Evolutionary conservation across 2,113 vertebrate species (phyloP).

Genomic region (Phaethon lepturus): DNA sequence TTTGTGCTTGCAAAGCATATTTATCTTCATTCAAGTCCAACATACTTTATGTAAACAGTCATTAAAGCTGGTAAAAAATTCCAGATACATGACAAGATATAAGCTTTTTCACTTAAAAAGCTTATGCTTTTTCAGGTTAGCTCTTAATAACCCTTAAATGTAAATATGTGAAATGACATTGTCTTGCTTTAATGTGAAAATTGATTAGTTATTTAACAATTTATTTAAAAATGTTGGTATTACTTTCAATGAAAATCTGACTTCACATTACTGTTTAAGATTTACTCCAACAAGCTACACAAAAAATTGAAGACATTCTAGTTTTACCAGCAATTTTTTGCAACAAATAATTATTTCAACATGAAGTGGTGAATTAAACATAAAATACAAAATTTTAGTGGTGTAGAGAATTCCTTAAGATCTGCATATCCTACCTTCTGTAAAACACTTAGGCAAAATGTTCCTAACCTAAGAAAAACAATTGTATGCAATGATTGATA

Average conservation of each 20-base stretch:
- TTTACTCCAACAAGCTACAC: slow-evolving; percentile 57
- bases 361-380: slow-evolving; percentile 18
- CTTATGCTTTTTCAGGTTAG: slow-evolving; percentile 55
- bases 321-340: slow-evolving; percentile 61
- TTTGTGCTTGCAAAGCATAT: slow-evolving; percentile 41
- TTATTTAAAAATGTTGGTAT: slow-evolving; percentile 73
- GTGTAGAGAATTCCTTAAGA: not conserved
- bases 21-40: slow-evolving; percentile 33
- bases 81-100: slow-evolving; percentile 22
- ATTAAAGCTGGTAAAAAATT: slow-evolving; percentile 37
- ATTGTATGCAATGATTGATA: not conserved
- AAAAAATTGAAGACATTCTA: slow-evolving; percentile 59
- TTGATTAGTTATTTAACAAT: slow-evolving; percentile 66
- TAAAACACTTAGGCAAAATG: not conserved
- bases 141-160: slow-evolving; percentile 24
- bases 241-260: slow-evolving; percentile 39
- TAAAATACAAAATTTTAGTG: not conserved
- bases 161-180: slow-evolving; percentile 75
- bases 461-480: not conserved
- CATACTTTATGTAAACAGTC: not conserved
- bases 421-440: not conserved
- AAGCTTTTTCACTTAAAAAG: slow-evolving; percentile 48
- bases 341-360: slow-evolving; percentile 68
- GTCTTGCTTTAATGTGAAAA: slow-evolving; percentile 73
- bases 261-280: slow-evolving; percentile 19